Percentiles rank a stretch among this genome's conserved stretches.
phyloP scores from a whole-genome alignment of 2,888 invertebrate species.

The Muscina levida region DNA sequence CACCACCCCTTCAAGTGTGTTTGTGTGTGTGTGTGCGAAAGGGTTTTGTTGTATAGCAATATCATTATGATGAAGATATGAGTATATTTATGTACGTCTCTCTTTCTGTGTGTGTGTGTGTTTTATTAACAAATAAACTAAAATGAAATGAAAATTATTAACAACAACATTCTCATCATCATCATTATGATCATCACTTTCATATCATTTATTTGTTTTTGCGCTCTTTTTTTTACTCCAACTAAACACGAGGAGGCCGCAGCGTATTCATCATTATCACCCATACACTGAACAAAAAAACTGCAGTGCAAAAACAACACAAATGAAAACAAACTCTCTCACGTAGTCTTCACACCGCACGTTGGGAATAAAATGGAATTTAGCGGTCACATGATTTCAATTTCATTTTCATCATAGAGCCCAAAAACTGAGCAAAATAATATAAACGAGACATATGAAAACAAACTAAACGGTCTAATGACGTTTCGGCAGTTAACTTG shows the following conservation, averaged over 20 bases:
- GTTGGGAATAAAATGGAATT: conserved; percentile 34
- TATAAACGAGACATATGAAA: background rate
- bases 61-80: no score
- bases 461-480: conserved; percentile 36
- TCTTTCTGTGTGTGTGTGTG: no score
- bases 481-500: conserved; percentile 45
- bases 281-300: no score
- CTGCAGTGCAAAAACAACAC: background rate
- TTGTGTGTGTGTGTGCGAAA: no score
- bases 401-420: conserved; percentile 52
- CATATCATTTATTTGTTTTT: background rate
- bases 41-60: no score
- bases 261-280: no score
- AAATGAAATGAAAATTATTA: background rate
- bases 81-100: background rate
- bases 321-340: background rate
- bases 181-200: no score
- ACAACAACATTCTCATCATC: no score
- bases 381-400: conserved; percentile 60
- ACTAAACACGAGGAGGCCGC: no score
- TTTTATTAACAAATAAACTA: conserved; percentile 5
- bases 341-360: background rate
- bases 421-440: conserved; percentile 34
- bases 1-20: no score
- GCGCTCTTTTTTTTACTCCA: background rate